Evolutionary conservation across 2,113 vertebrate species (phyloP), one percentile per base, ranked within the genome.

Genomic region (Salvator merianae): DNA sequence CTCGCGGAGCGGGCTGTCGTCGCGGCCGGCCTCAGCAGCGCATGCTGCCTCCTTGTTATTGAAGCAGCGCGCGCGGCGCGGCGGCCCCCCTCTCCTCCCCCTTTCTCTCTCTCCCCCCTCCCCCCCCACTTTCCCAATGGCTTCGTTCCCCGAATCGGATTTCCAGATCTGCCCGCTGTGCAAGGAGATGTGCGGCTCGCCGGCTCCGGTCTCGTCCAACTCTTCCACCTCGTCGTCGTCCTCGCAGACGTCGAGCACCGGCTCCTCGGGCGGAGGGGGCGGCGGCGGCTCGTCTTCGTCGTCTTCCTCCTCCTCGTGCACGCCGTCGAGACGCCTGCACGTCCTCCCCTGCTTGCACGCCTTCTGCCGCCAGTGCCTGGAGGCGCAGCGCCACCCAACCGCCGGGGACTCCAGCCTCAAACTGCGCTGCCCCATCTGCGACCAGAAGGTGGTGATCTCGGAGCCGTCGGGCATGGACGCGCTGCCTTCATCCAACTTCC

Each of bases 281-380:
- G 38, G 81, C 28, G 81, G 91, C 76, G 93, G 93, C 1, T 92
- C 95, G 74, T 91, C 94, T 69, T 89, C 95, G 62, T 92, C 83
- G 62, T 36, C 90, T 81, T 72, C 72, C 5, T n/a, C 91, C 82
- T 77, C 82, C 5, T 75, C 80, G 36, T 65, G 77, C 91, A 9
- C 76, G 24, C 89, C 93, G 86, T 87, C 94, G 91, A 96, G 97
- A 91, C 96, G 97, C 92, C 95, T 98, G 28, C 98, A 97, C 88
- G 97, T 98, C 91, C 95, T 99, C 87, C 98, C 98, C 86, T 98
- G 98, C 95, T 94, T 98, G 85, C 98, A 98, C 87, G 96, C 98
- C 88, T 98, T 98, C 95, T 99, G 98, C 95, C 97, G 97, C 95
- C 97, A 97, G 91, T 99, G 98, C 93, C 95, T 99, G 84, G 97